Evolutionary conservation across 2,113 vertebrate species (phyloP), one percentile per base, ranked within the genome.

Genomic region (Centrocercus urophasianus): DNA sequence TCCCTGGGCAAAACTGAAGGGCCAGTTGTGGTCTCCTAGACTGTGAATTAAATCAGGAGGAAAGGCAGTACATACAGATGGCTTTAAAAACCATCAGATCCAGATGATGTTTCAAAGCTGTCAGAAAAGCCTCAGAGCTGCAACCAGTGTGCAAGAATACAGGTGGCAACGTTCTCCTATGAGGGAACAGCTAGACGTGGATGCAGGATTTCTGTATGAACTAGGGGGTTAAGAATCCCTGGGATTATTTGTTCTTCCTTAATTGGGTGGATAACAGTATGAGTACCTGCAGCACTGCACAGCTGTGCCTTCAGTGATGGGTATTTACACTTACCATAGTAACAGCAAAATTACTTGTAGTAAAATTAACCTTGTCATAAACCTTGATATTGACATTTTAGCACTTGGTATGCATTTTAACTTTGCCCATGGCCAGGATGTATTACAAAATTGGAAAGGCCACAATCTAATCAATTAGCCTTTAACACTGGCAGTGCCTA

Each of bases 71-170:
- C 5, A 13, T n/a, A 54, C 24, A 19, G 5, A 1, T 7, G 20
- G 13, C 74, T 90, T 60, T 64, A 72, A 66, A 17, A 8, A 57
- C 25, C 59, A 65, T 69, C 52, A 72, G 22, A 65, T 56, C 16
- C 18, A 84, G 17, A 25, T 57, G 64, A 25, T 59, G 2, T 48
- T 22, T 43, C 60, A 25, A 81, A 84, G 40, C 30, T 82, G 25
- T 82, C 66, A 18, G 45, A 20, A 92, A 87, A 85, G 48, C 42
- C 59, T 77, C 78, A 73, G 65, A 52, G 20, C 48, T 70, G 43
- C 3, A 2, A 20, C 30, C 0, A 0, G 3, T 1, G 0, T 60
- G 19, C 0, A 3, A 78, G 27, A 11, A 27, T 9, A 15, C 52
- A 42, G 65, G 5, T 87, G 25, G 19, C n/a, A 59, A 15, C 32